Base-by-base conservation (phyloP, 2,888 invertebrate genomes). In the Protonemura montana region DNA sequence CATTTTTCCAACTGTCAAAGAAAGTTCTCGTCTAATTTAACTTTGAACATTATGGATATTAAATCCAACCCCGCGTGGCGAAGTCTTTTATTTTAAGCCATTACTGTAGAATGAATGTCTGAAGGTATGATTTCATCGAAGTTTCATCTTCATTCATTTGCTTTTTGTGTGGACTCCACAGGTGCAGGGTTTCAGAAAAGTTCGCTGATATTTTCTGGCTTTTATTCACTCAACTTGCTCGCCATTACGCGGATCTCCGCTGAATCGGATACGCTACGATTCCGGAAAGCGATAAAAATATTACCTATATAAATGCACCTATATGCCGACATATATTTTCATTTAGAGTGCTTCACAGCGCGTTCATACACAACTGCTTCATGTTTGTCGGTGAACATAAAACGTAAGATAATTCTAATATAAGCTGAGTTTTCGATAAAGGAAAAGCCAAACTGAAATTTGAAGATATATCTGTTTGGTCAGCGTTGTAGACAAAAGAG, bases 11-110 rank as follows among this genome's bases (percentile, higher is more conserved):
- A 84, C 84, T 84, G 59, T 27, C 84, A 59, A 29, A 59, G 84
- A 42, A 84, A 84, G 76, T 76, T 84, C 27, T n/a, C 84, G n/a
- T 84, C 16, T 84, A 76, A 59, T 84, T 76, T 84, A 84, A 29
- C 76, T 21, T 10, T 76, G 28, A 28, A 30, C 84, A 84, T 84
- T 84, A 84, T 84, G 76, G 84, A 84, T 26, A 84, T 84, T 42
- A 84, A 84, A 84, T 76, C 13, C 30, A 16, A 81, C 29, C 26
- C 28, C 21, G 5, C 16, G n/a, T n/a, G 81, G 81, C 59, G 59
- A 59, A 21, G 1, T 59, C 13, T 59, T 59, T 59, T 35, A 35
- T 35, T 35, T 59, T 13, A 59, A 59, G 41, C 59, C 59, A 59
- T 7, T 13, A 2, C 13, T 59, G 21, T 21, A 16, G 59, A 59